phyloP scores from a whole-genome alignment of 1,140 invertebrate genomes.

The Belonocnema kinseyi region DNA sequence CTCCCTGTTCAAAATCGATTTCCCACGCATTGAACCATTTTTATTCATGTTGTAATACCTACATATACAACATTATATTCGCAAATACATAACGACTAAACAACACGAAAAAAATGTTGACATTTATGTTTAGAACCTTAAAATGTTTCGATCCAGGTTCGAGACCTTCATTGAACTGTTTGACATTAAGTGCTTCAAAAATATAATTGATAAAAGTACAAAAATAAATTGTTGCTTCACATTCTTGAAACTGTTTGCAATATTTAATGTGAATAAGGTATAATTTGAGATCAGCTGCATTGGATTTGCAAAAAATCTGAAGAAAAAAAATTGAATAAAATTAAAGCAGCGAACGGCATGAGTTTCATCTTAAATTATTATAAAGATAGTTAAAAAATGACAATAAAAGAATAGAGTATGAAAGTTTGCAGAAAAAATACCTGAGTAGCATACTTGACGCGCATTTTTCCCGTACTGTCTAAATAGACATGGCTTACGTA shows the following conservation, averaged over 20 bases:
- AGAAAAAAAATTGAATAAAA: too few species aligned
- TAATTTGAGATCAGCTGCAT: slow-evolving; percentile 45
- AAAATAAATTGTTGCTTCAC: slow-evolving; percentile 32
- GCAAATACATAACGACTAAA: too few species aligned
- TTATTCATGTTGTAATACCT: too few species aligned
- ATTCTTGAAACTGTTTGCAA: slow-evolving; percentile 35
- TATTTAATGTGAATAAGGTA: slow-evolving; percentile 36
- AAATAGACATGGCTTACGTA: slow-evolving; percentile 44
- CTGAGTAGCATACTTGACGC: slow-evolving; percentile 45
- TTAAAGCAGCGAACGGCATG: too few species aligned
- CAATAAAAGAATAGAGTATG: too few species aligned
- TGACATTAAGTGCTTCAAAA: slow-evolving; percentile 49
- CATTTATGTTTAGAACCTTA: too few species aligned
- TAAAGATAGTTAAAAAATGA: too few species aligned
- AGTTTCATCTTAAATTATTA: too few species aligned
- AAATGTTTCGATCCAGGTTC: slow-evolving; percentile 15
- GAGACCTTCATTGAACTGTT: slow-evolving; percentile 47
- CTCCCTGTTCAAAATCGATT: background rate
- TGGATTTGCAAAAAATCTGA: slow-evolving; percentile 50
- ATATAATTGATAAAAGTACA: slow-evolving; percentile 42
- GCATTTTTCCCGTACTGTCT: slow-evolving; percentile 46
- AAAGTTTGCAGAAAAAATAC: too few species aligned
- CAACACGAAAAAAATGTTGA: too few species aligned
- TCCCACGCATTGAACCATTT: too few species aligned
- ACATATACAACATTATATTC: background rate